Evolutionary conservation across 2,113 vertebrate genomes (phyloP), one percentile per base, ranked within the genome.

Genomic region (Trachemys scripta): DNA sequence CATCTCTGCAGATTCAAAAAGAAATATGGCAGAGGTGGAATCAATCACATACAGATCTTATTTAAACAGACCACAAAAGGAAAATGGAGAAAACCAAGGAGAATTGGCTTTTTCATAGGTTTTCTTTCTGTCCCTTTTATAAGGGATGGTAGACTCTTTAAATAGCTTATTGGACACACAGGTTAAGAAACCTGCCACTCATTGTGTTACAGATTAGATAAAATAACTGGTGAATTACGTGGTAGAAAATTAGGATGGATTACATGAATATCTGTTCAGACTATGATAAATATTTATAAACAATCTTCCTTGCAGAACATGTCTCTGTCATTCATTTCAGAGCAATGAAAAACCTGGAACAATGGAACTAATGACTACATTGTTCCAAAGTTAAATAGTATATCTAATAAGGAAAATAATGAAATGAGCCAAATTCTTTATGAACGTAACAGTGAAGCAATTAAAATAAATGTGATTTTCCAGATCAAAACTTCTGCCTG

Each of bases 401-500:
- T 97, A 97, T 98, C 97, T 97, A 98, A 95, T 91, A 96, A 97
- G 94, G 94, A 96, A 94, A 95, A 91, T 86, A 85, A 88, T 92
- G 47, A 95, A 91, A 93, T 35, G 94, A 95, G 95, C 95, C 96
- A 96, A 90, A 94, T 90, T 97, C 96, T 96, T 97, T 95, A 94
- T 87, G 93, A 97, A 96, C 87, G 88, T 75, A 94, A 95, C 95
- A 98, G 97, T 90, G 98, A 96, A 95, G 96, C 93, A 96, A 97
- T 97, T 92, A 98, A 98, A 98, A 98, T 97, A 98, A 98, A 98
- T 98, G 98, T 98, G 97, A 98, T 98, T 98, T 98, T 98, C 97
- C 97, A 97, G 96, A 98, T 98, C 96, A 96, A 93, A 95, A 96
- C 95, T 94, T 93, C 87, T 96, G 96, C 94, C 95, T 95, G 95